Conservation (phyloP, 2,888 invertebrate species). For the Abrostola triplasia region DNA sequence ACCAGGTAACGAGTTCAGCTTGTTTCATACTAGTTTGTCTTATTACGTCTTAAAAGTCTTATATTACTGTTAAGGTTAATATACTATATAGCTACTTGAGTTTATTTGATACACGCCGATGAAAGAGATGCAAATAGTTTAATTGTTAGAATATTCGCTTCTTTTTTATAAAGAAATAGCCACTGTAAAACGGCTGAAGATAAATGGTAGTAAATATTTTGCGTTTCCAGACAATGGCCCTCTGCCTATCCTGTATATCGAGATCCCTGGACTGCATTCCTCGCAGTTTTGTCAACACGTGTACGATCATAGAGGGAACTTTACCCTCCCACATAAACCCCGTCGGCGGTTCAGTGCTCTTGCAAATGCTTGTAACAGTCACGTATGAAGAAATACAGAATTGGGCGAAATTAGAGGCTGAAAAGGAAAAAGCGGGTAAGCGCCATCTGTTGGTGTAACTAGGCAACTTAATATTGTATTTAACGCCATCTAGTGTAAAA, state of each 20-base stretch:
- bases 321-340: constrained; percentile 92
- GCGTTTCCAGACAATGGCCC: constrained; percentile 89
- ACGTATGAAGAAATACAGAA: constrained; percentile 90
- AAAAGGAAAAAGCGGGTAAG: constrained; percentile 74
- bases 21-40: too few species aligned
- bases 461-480: background rate
- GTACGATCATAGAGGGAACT: constrained; percentile 90
- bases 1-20: too few species aligned
- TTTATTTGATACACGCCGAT: too few species aligned
- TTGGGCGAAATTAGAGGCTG: constrained; percentile 79
- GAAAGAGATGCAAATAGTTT: too few species aligned
- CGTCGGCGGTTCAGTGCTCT: constrained; percentile 90
- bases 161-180: too few species aligned
- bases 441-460: constrained; percentile 15
- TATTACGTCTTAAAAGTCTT: too few species aligned
- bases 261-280: constrained; percentile 92
- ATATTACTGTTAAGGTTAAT: too few species aligned
- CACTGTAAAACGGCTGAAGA: too few species aligned
- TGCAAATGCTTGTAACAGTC: constrained; percentile 92
- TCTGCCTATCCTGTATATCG: constrained; percentile 90
- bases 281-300: constrained; percentile 87
- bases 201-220: too few species aligned
- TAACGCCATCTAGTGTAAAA: constrained; percentile 24
- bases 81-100: too few species aligned
- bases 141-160: too few species aligned